These are phyloP conservation scores for Pica pica DNA, from an alignment of 2,113 vertebrate species.

Conservation along the genomic window DNA sequence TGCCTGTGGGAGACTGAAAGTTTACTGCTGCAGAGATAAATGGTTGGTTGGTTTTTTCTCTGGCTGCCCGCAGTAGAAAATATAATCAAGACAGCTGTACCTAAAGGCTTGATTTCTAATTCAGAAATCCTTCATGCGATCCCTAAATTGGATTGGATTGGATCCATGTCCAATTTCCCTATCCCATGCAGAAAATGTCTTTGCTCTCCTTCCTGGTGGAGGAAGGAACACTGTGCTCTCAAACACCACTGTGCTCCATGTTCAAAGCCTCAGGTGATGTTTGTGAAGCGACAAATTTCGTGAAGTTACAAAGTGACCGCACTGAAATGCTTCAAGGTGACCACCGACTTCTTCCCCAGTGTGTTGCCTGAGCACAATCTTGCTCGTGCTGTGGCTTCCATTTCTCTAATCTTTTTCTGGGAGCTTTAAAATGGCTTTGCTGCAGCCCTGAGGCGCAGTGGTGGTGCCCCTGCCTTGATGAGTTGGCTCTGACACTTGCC, in stretches of 20 bases:
- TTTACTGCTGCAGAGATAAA: not conserved
- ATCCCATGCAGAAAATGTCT: not conserved
- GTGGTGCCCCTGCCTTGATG: not conserved
- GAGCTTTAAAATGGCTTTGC: not conserved
- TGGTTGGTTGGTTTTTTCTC: not conserved
- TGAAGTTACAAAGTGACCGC: not conserved
- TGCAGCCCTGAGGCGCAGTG: not conserved
- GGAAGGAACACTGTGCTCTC: not conserved
- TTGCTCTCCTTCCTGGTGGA: not conserved
- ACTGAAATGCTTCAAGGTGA: not conserved
- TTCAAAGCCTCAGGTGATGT: not conserved
- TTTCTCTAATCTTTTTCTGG: not conserved
- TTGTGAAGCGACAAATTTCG: not conserved
- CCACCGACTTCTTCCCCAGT: not conserved
- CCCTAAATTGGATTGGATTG: not conserved
- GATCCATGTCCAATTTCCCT: not conserved
- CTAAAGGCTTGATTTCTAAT: not conserved
- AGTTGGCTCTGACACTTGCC: not conserved
- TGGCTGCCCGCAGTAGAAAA: not conserved
- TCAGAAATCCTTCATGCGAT: not conserved
- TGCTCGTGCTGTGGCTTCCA: rapidly evolving
- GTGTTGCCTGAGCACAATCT: not conserved
- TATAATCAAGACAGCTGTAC: not conserved
- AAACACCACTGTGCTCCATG: not conserved
- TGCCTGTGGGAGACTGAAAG: not conserved